Base-by-base conservation (phyloP, 1,140 invertebrate species). In the Drosophila grimshawi region DNA sequence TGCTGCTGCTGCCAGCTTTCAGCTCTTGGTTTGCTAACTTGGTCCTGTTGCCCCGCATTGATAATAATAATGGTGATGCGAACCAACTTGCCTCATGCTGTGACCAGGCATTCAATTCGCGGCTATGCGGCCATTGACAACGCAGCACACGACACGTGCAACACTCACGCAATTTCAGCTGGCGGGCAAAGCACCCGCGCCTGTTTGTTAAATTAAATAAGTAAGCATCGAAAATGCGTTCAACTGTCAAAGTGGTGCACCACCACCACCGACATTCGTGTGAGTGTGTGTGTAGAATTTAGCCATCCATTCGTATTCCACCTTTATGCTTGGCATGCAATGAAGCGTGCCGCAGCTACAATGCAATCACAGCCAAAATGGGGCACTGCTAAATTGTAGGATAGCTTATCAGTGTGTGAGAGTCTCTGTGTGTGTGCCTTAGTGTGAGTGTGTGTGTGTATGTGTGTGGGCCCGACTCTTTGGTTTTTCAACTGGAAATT, bases 221-320 rank as follows among this genome's bases (percentile, higher is more conserved):
- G 71, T 80, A 78, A 83, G 80, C 77, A 80, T 83, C 69, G 72
- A 70, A 80, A 86, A 89, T 83, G 83, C 85, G 86, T 68, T 89
- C 83, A 83, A 86, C 83, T 83, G 83, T 86, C 83, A 89, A 88
- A 86, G 82, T 83, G 76, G 43, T 64, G 55, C 71, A 60, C 71
- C 68, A 55, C 48, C 41, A 33, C 33, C 33, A 29, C 6, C 32
- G 53, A 29, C 65, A 37, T 30, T 43, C 39, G 39, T 41, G 46
- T 33, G 69, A 33, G 57, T 29, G 55, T 48, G 19, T 19, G 19
- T 19, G 19, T 19, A 19, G 53, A 59, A 59, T 60, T 39, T 62
- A 66, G 32, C 63, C 46, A 60, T 33, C 43, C 32, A 43, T 30
- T 43, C 43, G n/a, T 32, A 45, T 60, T 46, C 33, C 45, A 62